A percentile compares a stretch with the other conserved stretches of the same genome.
Conservation (phyloP, 2,113 vertebrate species). For the Clinocottus analis region DNA sequence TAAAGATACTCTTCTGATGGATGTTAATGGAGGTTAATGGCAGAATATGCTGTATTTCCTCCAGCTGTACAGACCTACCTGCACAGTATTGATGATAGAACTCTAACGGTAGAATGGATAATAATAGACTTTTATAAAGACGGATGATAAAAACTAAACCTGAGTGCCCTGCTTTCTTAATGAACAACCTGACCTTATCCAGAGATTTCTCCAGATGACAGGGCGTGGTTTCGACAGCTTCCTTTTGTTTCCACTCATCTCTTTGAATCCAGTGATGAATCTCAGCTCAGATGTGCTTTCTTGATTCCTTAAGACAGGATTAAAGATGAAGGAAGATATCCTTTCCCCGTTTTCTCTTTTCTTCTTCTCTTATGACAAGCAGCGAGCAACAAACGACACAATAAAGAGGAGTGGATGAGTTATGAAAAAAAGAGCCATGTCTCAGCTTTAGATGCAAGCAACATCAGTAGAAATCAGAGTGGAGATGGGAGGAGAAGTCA, state of each 20-base stretch:
- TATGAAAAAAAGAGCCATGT: slow-evolving; percentile 28
- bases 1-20: neutral
- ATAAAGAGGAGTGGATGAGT: slow-evolving; percentile 34
- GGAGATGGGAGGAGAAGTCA: slow-evolving; percentile 19
- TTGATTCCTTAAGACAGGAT: slow-evolving; percentile 55
- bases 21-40: slow-evolving; percentile 2
- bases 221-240: slow-evolving; percentile 38
- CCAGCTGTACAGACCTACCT: neutral
- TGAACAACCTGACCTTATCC: slow-evolving; percentile 22
- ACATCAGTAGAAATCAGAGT: slow-evolving; percentile 24
- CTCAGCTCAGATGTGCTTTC: slow-evolving; percentile 46
- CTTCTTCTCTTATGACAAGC: slow-evolving; percentile 44
- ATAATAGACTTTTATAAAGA: slow-evolving; percentile 17
- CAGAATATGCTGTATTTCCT: neutral
- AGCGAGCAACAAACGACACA: slow-evolving; percentile 51
- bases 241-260: slow-evolving; percentile 55
- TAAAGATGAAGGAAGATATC: slow-evolving; percentile 55
- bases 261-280: slow-evolving; percentile 66
- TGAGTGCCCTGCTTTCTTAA: slow-evolving; percentile 26
- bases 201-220: slow-evolving; percentile 26
- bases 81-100: neutral
- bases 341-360: slow-evolving; percentile 13
- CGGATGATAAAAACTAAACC: slow-evolving; percentile 10
- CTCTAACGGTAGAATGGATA: slow-evolving; percentile 1
- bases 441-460: slow-evolving; percentile 27